phyloP scores from a whole-genome alignment of 2,113 vertebrate genomes.

The Steatornis caripensis region DNA sequence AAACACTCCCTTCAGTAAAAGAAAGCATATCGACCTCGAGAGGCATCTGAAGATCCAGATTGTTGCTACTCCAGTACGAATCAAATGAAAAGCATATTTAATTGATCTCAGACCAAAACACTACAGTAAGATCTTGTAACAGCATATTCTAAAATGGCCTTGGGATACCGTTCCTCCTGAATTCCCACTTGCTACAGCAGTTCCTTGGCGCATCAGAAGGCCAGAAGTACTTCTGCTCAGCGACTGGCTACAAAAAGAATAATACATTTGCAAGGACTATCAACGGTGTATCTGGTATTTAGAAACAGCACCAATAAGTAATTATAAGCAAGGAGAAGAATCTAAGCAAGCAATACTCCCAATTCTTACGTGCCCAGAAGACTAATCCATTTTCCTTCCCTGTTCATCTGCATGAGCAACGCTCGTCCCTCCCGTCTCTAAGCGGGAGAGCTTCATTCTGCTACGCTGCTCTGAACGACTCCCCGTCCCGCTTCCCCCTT shows the following conservation, averaged over 20 bases:
- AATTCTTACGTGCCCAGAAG: background rate
- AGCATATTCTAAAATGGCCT: background rate
- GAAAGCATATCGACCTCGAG: background rate
- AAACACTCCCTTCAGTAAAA: slow-evolving; percentile 8
- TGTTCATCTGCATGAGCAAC: background rate
- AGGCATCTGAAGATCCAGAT: slow-evolving; percentile 7
- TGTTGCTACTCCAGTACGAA: slow-evolving; percentile 1
- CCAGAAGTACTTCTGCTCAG: background rate
- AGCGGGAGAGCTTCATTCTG: background rate
- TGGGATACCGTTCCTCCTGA: background rate
- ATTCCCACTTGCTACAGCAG: background rate
- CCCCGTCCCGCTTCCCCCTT: background rate
- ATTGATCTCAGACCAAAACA: slow-evolving; percentile 29
- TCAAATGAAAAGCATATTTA: slow-evolving; percentile 21
- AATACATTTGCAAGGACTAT: background rate
- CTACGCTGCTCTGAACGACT: background rate
- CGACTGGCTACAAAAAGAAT: background rate
- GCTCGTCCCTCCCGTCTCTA: background rate
- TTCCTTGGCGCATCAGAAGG: background rate
- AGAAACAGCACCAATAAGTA: background rate
- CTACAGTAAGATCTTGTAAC: background rate
- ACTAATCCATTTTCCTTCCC: background rate
- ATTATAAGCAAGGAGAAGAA: background rate
- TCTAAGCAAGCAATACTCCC: background rate
- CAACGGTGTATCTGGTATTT: accelerated